Evolutionary conservation across 2,888 invertebrate genomes (phyloP).

Genomic region (Cyclophora albipunctata): DNA sequence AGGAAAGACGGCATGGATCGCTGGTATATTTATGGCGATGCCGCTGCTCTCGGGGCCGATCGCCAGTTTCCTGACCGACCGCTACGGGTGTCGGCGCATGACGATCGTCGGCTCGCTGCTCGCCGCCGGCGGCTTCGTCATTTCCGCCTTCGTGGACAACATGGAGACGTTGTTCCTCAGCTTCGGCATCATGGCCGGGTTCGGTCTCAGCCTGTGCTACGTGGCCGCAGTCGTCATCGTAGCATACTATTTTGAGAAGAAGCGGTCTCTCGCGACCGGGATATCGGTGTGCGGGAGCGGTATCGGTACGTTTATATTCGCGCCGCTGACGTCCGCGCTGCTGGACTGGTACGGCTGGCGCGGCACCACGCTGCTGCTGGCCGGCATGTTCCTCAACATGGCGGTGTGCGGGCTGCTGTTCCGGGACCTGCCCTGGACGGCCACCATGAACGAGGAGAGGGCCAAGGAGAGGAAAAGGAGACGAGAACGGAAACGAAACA

Average conservation of each 20-base stretch:
- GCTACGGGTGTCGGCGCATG: conserved; percentile 87
- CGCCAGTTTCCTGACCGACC: conserved; percentile 87
- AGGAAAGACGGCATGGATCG: conserved; percentile 92
- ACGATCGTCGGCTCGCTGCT: conserved; percentile 86
- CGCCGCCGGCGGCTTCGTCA: conserved; percentile 84
- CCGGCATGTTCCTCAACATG: conserved; percentile 87
- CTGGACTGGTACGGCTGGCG: conserved; percentile 88
- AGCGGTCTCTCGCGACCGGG: conserved; percentile 88
- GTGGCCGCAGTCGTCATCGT: conserved; percentile 94
- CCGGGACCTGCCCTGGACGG: conserved; percentile 79
- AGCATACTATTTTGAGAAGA: conserved; percentile 91
- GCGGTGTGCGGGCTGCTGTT: conserved; percentile 88
- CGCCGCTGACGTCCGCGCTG: conserved; percentile 84
- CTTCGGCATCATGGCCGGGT: conserved; percentile 88
- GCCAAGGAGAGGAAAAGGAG: conserved; percentile 78
- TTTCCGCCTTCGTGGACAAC: conserved; percentile 84
- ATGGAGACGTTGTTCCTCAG: conserved; percentile 87
- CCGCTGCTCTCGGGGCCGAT: conserved; percentile 90
- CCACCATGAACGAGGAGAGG: conserved; percentile 76
- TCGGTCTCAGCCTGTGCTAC: conserved; percentile 89
- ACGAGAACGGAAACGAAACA: conserved; percentile 73
- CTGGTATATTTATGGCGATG: conserved; percentile 93
- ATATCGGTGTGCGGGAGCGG: conserved; percentile 91
- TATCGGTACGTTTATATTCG: conserved; percentile 91
- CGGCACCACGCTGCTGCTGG: conserved; percentile 86